Percentiles rank a stretch among this genome's conserved stretches.
Evolutionary conservation across 2,797 vertebrate genomes (phyloP).

Genomic region (Brachyrhaphis roseni): DNA sequence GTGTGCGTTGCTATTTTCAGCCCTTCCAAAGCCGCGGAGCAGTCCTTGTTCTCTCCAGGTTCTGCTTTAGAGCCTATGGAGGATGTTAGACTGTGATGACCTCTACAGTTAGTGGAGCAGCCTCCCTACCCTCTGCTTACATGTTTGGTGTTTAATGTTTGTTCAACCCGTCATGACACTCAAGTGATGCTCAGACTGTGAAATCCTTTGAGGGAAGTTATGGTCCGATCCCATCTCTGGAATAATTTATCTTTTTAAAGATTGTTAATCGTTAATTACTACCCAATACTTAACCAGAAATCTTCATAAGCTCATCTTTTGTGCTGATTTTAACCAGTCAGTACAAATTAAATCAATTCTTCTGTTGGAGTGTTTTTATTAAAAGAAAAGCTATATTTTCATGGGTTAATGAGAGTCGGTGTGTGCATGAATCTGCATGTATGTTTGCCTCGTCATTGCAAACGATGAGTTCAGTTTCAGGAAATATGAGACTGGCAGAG

Average conservation of each 20-base stretch:
- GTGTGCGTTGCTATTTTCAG: conserved; percentile 75
- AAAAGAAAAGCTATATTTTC: background rate
- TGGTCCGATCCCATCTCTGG: conserved; percentile 16
- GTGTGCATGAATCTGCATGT: background rate
- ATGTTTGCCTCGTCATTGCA: background rate
- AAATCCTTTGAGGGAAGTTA: conserved; percentile 33
- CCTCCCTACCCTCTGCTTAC: conserved; percentile 1
- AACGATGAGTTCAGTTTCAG: background rate
- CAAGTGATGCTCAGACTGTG: conserved; percentile 31
- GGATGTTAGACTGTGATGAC: conserved; percentile 41
- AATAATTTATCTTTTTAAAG: background rate
- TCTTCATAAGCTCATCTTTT: background rate
- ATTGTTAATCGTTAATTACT: too few relatives aligned
- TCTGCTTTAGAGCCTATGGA: conserved; percentile 50
- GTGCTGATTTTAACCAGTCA: background rate
- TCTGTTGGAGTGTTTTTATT: background rate
- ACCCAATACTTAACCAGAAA: too few relatives aligned
- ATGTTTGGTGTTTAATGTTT: conserved; percentile 36
- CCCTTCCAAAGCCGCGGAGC: conserved; percentile 72
- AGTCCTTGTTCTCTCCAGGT: conserved; percentile 41
- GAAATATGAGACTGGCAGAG: background rate
- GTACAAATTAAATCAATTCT: background rate
- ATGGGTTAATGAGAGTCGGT: background rate
- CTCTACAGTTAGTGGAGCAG: conserved; percentile 54
- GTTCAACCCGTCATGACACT: conserved; percentile 39